phyloP scores from a whole-genome alignment of 2,888 invertebrate species.

The Augochlorella aurata region DNA sequence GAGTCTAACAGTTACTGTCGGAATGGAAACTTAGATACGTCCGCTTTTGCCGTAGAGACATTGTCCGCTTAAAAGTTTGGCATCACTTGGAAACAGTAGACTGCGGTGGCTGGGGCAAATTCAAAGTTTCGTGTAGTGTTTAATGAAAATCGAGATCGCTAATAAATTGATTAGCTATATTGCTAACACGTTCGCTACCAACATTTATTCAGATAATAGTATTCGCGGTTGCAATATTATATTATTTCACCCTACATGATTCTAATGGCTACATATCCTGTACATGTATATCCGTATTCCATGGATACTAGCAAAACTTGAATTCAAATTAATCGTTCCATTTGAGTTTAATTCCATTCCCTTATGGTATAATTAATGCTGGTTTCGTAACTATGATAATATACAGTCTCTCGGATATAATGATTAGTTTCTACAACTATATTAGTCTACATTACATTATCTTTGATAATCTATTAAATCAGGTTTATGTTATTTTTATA shows the following conservation, averaged over 20 bases:
- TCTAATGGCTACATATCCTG: too few species aligned
- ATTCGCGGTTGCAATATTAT: not conserved
- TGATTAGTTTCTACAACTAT: too few species aligned
- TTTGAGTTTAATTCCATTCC: too few species aligned
- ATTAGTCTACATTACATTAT: too few species aligned
- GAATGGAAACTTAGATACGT: conserved; percentile 5
- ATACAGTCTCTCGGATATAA: too few species aligned
- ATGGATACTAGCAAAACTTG: too few species aligned
- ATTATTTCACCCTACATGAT: not conserved
- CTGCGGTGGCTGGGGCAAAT: not conserved
- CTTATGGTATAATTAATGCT: too few species aligned
- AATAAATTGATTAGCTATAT: conserved; percentile 4
- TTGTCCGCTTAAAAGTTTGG: conserved; percentile 10
- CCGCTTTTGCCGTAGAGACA: not conserved
- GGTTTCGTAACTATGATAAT: too few species aligned
- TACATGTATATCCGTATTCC: too few species aligned
- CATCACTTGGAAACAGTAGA: conserved; percentile 1
- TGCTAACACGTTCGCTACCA: not conserved
- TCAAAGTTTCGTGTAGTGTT: not conserved
- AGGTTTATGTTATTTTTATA: too few species aligned
- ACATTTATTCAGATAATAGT: not conserved
- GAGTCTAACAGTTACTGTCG: not conserved
- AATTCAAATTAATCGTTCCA: too few species aligned
- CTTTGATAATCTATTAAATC: too few species aligned
- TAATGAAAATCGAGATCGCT: not conserved